phyloP scores from a whole-genome alignment of 1,140 invertebrate species.

The fruit fly (Drosophila melanogaster) region Release_6_plus_ISO1_MT NC_004354.4:7849001-7849500 shows the following conservation, averaged over 20 bases:
- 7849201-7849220: slow-evolving; percentile 77
- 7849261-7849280: slow-evolving; percentile 36
- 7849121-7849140: slow-evolving; percentile 68
- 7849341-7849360: slow-evolving; percentile 47
- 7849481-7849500: background rate
- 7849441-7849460: slow-evolving; percentile 1
- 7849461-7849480: background rate
- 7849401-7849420: background rate
- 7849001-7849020: slow-evolving; percentile 52
- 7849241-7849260: slow-evolving; percentile 45
- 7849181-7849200: slow-evolving; percentile 83
- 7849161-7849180: slow-evolving; percentile 82
- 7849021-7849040: slow-evolving; percentile 79
- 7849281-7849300: background rate
- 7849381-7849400: slow-evolving; percentile 16
- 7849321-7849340: slow-evolving; percentile 81
- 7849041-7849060: slow-evolving; percentile 53
- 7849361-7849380: background rate
- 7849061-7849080: slow-evolving; percentile 22
- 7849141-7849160: slow-evolving; percentile 84
- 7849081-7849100: background rate
- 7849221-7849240: slow-evolving; percentile 30
- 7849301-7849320: slow-evolving; percentile 70
- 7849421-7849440: background rate
- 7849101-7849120: background rate